Evolutionary conservation across 2,888 invertebrate genomes (phyloP), one percentile per base, ranked within the genome.

Genomic region (Lochmaea crataegi): DNA sequence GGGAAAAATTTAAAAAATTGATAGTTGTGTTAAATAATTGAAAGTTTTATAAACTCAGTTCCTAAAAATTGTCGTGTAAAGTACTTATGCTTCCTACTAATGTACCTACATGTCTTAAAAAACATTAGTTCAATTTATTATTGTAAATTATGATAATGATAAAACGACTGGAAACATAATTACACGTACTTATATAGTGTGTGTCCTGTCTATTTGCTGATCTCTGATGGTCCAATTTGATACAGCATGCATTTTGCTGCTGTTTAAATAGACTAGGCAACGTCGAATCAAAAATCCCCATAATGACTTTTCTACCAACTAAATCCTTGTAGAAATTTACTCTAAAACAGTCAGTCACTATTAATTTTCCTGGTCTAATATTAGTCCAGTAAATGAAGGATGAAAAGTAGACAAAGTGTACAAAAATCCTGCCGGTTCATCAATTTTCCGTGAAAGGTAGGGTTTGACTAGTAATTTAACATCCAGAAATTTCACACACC

Each of bases 91-190:
- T 5, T 16, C 51, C 12, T 16, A n/a, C 14, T n/a, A 51, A 51
- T 16, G 51, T 45, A 11, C n/a, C n/a, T n/a, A n/a, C 45, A 45
- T 14, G 45, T n/a, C 51, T 51, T 7, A 5, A 51, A 51, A 48
- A 51, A n/a, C 51, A 45, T 45, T 38, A 45, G 11, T 45, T 45
- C 12, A 45, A 45, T 51, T n/a, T n/a, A 51, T 51, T 51, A 51
- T 51, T n/a, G 51, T 51, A 51, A 51, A 51, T 51, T 51, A 51
- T 16, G 51, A 51, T 51, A 51, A 51, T 51, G 51, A n/a, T n/a
- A 51, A 51, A 16, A 51, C 51, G 51, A 51, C 14, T 7, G 51
- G 16, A 51, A 51, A 51, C 51, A 51, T 51, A 14, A 51, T 51
- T 51, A 51, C 51, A 51, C 16, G 51, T 16, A 51, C 45, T 51